Base-by-base conservation (phyloP, 37 sponge, comb jelly and placozoan genomes). In the Dysidea cf. avara region DNA sequence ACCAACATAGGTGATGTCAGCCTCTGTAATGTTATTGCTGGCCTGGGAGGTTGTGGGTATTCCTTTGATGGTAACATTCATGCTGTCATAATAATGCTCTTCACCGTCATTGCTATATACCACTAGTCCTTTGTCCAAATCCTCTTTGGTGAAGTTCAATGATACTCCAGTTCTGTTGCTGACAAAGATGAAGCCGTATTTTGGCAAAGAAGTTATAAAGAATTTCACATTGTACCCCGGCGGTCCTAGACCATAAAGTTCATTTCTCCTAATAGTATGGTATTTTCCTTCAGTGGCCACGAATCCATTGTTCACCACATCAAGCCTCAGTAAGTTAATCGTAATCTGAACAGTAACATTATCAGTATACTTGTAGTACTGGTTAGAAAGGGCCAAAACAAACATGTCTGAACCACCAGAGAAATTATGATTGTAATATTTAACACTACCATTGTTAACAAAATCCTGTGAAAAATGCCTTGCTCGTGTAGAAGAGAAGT, bases 171-270 rank as follows among this genome's bases (percentile, higher is more conserved):
- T 24, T 21, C 22, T 2, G 17, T 13, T 4, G 22, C 26, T 21
- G 18, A 31, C 17, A 2, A 39, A 12, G 0, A 61, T 11, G 11
- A 43, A n/a, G 63, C 79, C 79, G 32, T 78, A 20, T 22, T 24
- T 20, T 39, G 79, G 79, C 3, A 30, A 43, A 9, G 31, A 14
- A 3, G 20, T 7, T 16, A 78, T 68, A 34, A 26, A 31, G 20
- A 78, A 48, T 7, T 28, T 24, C 3, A 54, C 72, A 13, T 40
- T 21, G 32, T 53, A 86, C 9, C 75, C 88, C 3, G n/a, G 68
- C 7, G 88, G 79, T 25, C 74, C 49, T 14, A 35, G 1, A 7
- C 66, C 74, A 31, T 74, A 35, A 7, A 88, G 57, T 20, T 82
- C 75, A 18, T 51, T 37, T 13, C 35, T 26, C 0, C 50, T 50